Conservation (phyloP, 1,140 invertebrate genomes). For the Colletes latitarsis region DNA sequence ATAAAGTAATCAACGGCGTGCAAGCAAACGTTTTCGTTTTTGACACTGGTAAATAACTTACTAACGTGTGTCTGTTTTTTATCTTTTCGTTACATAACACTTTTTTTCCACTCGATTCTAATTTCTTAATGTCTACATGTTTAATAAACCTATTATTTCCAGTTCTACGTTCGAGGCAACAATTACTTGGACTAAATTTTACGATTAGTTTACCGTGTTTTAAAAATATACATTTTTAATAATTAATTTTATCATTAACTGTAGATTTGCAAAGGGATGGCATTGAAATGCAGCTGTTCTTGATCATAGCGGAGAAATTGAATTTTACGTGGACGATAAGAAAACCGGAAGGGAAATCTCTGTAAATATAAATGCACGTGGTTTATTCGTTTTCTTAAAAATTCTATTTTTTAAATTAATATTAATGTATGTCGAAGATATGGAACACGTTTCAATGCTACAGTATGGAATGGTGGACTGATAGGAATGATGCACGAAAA, state of each 20-base stretch:
- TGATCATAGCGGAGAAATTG: slow-evolving; percentile 65
- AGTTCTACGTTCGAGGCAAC: no score
- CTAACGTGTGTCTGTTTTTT: no score
- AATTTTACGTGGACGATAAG: slow-evolving; percentile 72
- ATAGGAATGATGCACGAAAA: slow-evolving; percentile 51
- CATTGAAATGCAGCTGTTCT: slow-evolving; percentile 66
- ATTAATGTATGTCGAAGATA: slow-evolving; percentile 52
- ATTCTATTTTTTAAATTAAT: slow-evolving; percentile 1
- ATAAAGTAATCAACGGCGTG: slow-evolving; percentile 62
- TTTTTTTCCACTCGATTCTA: no score
- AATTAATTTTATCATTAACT: no score
- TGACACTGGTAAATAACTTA: slow-evolving; percentile 53
- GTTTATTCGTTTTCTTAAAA: not conserved
- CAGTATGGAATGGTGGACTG: slow-evolving; percentile 68
- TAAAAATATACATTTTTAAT: no score
- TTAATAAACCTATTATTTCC: no score
- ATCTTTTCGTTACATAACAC: no score
- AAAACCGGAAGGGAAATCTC: slow-evolving; percentile 54
- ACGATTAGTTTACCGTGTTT: not conserved
- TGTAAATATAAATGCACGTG: slow-evolving; percentile 40
- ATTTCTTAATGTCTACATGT: no score
- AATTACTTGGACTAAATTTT: no score
- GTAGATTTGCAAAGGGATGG: slow-evolving; percentile 68
- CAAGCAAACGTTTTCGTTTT: slow-evolving; percentile 61
- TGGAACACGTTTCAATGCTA: slow-evolving; percentile 63